These are phyloP conservation scores for Fistularia commersonii DNA, from an alignment of 2,797 vertebrate species.

Conservation along the genomic window DNA sequence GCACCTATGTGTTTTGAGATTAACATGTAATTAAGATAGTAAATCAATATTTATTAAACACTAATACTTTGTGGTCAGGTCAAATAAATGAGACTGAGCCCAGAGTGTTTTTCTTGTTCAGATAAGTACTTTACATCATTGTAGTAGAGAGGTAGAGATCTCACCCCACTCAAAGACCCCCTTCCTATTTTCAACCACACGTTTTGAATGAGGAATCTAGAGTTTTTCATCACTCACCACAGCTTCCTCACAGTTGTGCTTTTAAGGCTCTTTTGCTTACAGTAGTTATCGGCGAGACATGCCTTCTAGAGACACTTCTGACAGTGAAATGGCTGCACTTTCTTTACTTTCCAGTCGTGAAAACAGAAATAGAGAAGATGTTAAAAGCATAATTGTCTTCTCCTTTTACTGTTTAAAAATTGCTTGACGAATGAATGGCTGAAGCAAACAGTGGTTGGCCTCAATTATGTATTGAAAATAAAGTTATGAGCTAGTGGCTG, in stretches of 20 bases:
- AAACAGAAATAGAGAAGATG: constrained; percentile 35
- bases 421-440: constrained; percentile 60
- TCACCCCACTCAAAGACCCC: constrained; percentile 12
- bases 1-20: constrained; percentile 74
- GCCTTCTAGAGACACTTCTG: constrained; percentile 9
- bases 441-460: constrained; percentile 62
- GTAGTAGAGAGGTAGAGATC: too few relatives aligned
- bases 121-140: too few relatives aligned
- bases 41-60: constrained; percentile 79
- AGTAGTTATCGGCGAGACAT: constrained; percentile 17
- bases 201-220: constrained; percentile 44
- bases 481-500: constrained; percentile 72
- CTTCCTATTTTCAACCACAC: constrained; percentile 51
- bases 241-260: constrained; percentile 38
- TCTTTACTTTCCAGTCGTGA: constrained; percentile 24
- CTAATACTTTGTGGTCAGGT: constrained; percentile 38
- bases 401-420: constrained; percentile 70
- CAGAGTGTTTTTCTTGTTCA: too few relatives aligned
- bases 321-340: constrained; percentile 3
- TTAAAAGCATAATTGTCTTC: constrained; percentile 66
- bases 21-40: constrained; percentile 76
- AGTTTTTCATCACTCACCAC: constrained; percentile 37
- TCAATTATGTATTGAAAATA: constrained; percentile 75
- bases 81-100: constrained; percentile 16
- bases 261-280: constrained; percentile 26